Percentiles rank a stretch among this genome's conserved stretches.
Evolutionary conservation across 2,888 invertebrate genomes (phyloP).

Genomic region (Agrotis clavis): DNA sequence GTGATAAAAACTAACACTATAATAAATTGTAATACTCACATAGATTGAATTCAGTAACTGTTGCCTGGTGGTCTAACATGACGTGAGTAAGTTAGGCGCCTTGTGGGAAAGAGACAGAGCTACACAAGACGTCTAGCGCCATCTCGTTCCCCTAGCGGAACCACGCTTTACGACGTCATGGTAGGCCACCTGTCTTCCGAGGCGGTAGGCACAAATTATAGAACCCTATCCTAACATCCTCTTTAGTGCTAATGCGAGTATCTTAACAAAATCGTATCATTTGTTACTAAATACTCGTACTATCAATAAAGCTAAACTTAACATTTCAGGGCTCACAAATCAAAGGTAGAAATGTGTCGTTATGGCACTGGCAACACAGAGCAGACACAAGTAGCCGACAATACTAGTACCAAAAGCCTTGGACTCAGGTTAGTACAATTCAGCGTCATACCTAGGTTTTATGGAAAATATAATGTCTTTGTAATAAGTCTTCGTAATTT

Average conservation of each 20-base stretch:
- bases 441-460: neutral
- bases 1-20: neutral
- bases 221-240: neutral
- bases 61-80: no score
- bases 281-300: neutral
- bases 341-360: slow-evolving; percentile 84
- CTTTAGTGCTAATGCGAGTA: neutral
- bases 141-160: no score
- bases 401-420: slow-evolving; percentile 81
- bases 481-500: neutral
- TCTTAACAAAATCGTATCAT: neutral
- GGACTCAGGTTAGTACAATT: slow-evolving; percentile 80
- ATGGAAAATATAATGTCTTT: no score
- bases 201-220: neutral
- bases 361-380: slow-evolving; percentile 86
- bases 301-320: neutral
- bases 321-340: slow-evolving; percentile 82
- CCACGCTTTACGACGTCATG: no score
- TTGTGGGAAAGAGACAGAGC: no score
- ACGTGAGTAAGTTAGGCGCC: no score
- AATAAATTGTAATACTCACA: neutral
- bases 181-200: no score
- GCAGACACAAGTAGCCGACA: slow-evolving; percentile 83
- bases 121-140: no score
- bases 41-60: no score